A percentile compares a stretch with the other conserved stretches of the same genome.
These are phyloP conservation scores for Priocnemis perturbator DNA, from an alignment of 2,888 invertebrate genomes.

Conservation along the genomic window DNA sequence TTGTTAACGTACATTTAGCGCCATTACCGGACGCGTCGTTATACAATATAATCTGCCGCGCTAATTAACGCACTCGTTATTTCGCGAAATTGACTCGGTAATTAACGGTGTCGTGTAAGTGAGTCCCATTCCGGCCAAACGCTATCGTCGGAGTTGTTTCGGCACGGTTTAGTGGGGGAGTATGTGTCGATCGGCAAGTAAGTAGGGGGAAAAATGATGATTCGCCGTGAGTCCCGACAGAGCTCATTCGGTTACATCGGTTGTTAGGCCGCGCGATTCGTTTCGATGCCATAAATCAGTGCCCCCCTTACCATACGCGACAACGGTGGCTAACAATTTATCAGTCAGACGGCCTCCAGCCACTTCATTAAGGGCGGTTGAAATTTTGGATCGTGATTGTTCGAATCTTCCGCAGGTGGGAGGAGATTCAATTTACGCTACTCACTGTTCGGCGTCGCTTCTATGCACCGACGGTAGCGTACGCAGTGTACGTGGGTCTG, in stretches of 20 bases:
- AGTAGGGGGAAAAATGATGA: no score
- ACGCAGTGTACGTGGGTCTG: no score
- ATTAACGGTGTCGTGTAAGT: no score
- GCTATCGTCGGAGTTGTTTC: slow-evolving; percentile 6
- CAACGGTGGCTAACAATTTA: slow-evolving; percentile 49
- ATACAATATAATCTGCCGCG: no score
- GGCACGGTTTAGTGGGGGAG: no score
- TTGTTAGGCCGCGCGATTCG: slow-evolving; percentile 11
- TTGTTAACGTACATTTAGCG: no score
- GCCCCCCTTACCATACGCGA: slow-evolving; percentile 39
- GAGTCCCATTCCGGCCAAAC: slow-evolving; percentile 30
- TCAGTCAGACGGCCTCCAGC: slow-evolving; percentile 44
- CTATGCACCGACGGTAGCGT: not conserved
- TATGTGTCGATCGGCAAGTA: no score
- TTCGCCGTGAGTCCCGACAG: no score
- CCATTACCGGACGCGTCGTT: no score
- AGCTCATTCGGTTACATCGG: no score
- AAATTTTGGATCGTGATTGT: slow-evolving; percentile 41
- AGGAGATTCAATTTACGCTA: slow-evolving; percentile 30
- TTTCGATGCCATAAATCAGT: slow-evolving; percentile 39
- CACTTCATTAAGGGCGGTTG: slow-evolving; percentile 45
- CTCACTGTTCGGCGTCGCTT: slow-evolving; percentile 8
- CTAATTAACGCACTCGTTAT: not conserved
- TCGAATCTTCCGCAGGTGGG: slow-evolving; percentile 21
- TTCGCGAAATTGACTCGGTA: no score